Conservation (phyloP, 35 echinoderm and acorn worm species). For the Strongylocentrotus purpuratus region DNA sequence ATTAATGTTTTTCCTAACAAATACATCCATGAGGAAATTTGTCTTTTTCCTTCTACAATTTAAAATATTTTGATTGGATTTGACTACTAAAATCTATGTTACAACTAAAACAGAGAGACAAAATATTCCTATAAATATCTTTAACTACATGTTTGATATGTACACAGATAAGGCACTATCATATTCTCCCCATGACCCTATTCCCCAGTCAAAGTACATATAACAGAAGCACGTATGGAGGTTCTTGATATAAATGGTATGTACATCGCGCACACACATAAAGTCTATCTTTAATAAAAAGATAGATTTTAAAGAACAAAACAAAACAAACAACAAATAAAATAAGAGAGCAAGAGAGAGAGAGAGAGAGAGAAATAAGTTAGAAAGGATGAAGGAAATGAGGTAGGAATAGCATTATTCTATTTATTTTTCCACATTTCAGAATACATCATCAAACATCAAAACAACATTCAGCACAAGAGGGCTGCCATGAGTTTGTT, state of each 20-base stretch:
- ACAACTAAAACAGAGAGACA: neutral
- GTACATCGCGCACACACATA: neutral
- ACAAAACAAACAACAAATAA: no score
- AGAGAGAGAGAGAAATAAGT: neutral
- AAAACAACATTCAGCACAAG: neutral
- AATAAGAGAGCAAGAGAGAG: no score
- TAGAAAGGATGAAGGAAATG: neutral
- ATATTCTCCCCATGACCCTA: neutral
- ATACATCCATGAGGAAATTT: no score
- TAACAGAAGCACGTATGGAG: neutral
- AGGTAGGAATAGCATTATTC: neutral
- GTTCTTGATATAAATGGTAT: neutral
- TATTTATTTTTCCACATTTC: neutral
- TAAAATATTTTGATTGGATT: neutral
- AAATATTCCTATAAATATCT: neutral
- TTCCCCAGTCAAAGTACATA: neutral
- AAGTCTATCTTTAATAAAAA: neutral
- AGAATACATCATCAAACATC: neutral
- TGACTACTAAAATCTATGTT: neutral
- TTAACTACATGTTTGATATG: neutral
- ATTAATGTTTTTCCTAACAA: neutral
- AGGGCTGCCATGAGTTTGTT: no score
- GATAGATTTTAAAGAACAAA: no score
- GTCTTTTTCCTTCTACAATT: neutral
- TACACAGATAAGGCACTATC: conserved; percentile 1